Percentiles rank a stretch among this genome's conserved stretches.
Evolutionary conservation across 2,888 invertebrate genomes (phyloP).

Genomic region (Laspeyria flexula): DNA sequence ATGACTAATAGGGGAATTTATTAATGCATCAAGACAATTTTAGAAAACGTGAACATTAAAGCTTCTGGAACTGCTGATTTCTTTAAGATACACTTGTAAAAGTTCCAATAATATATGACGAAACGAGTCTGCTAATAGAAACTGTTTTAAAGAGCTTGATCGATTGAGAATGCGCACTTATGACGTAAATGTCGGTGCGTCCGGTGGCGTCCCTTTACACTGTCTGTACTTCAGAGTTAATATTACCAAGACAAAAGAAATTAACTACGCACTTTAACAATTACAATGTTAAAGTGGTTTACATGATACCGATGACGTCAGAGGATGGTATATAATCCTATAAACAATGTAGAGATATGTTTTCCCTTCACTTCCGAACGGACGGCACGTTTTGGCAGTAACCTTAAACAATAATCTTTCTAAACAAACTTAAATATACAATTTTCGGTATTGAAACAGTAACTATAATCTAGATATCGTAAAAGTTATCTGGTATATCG

Average conservation of each 20-base stretch:
- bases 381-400: slow-evolving; percentile 77
- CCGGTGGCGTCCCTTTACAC: background rate
- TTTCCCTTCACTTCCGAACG: slow-evolving; percentile 60
- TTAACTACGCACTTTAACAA: background rate
- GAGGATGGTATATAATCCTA: slow-evolving; percentile 50
- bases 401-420: slow-evolving; percentile 61
- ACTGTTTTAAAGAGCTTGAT: background rate
- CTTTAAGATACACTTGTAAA: background rate
- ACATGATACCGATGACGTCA: slow-evolving; percentile 45
- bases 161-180: background rate
- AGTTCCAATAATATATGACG: background rate
- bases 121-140: background rate
- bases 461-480: slow-evolving; percentile 50
- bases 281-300: slow-evolving; percentile 2
- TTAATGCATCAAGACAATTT: too few species aligned
- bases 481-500: slow-evolving; percentile 40
- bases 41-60: too few species aligned
- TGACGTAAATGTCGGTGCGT: background rate
- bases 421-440: slow-evolving; percentile 65
- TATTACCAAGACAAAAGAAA: background rate
- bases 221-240: background rate
- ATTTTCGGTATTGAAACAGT: slow-evolving; percentile 50
- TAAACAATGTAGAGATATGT: slow-evolving; percentile 57
- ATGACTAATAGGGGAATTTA: too few species aligned
- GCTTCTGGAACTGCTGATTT: too few species aligned